Evolutionary conservation across 1,140 invertebrate genomes (phyloP), one percentile per base, ranked within the genome.

Genomic region (Ruditapes philippinarum): DNA sequence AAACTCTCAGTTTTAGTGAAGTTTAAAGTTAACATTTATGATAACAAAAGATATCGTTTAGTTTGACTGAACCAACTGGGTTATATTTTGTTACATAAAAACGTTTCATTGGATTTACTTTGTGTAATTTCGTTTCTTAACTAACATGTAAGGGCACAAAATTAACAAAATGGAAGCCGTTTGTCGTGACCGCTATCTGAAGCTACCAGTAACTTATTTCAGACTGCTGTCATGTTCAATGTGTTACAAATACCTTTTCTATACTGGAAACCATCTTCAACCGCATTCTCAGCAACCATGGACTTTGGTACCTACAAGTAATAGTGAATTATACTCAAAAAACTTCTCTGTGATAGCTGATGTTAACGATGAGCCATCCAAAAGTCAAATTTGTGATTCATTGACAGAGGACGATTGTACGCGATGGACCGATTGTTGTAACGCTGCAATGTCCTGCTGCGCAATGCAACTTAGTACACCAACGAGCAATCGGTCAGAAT

Each of bases 391-490:
- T 0, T 93, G 92, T 60, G 14, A 22, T 7, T 78, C 86, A 25
- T 54, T 93, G 45, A 82, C 73, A 22, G 62, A 65, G 19, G 76
- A 79, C 11, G 68, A 90, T 17, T 93, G 92, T 74, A 54, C 57
- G 28, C 38, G 89, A 25, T 92, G 91, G 91, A 90, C 57, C 0
- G 22, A 54, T 22, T 93, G 92, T 79, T 93, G 92, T 78, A 7
- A 70, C 0, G 88, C 88, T 0, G 92, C 92, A 14, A 68, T 90
- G 3, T 2, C 62, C 0, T 93, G 91, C 68, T 92, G 92, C 76
- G 7, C 84, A n/a, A 57, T 76, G 22, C 92, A 92, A 57, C 36
- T 88, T n/a, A 80, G 49, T 11, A 68, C 76, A 7, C 45, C 76
- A 28, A 42, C 25, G 28, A 38, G 36, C 7, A 76, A 85, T 25